These are phyloP conservation scores for Rhopalosiphum nymphaeae DNA, from an alignment of 2,888 invertebrate species.

Conservation along the genomic window DNA sequence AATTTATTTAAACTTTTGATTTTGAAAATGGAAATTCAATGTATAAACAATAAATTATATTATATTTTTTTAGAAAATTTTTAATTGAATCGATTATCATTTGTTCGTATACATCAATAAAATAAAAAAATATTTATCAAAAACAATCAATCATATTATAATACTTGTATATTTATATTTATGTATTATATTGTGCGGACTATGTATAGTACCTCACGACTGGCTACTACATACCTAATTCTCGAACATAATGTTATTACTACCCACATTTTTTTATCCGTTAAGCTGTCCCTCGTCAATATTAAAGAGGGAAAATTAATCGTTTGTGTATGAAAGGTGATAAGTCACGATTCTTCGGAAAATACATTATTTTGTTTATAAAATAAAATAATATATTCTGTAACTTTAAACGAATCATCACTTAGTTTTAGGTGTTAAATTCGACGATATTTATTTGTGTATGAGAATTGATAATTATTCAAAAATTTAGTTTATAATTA, in stretches of 20 bases:
- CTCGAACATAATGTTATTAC: slow-evolving; percentile 14
- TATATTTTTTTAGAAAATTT: neutral
- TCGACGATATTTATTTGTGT: neutral
- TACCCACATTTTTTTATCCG: neutral
- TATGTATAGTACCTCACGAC: neutral
- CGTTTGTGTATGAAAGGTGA: neutral
- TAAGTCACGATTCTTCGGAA: neutral
- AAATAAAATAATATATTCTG: neutral
- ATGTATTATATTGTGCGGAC: neutral
- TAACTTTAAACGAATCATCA: neutral
- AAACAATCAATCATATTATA: neutral
- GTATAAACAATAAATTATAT: neutral
- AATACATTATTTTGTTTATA: neutral
- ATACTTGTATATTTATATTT: slow-evolving; percentile 9
- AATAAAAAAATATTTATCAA: neutral
- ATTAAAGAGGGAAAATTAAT: slow-evolving; percentile 23
- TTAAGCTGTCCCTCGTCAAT: neutral
- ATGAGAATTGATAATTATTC: neutral
- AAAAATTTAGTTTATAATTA: neutral
- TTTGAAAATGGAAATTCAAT: neutral
- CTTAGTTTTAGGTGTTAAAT: neutral
- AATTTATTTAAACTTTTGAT: neutral
- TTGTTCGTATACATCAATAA: neutral
- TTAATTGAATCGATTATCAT: neutral
- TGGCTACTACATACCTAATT: neutral